phyloP scores from a whole-genome alignment of 2,113 vertebrate genomes.

The Bothrops jararaca region DNA sequence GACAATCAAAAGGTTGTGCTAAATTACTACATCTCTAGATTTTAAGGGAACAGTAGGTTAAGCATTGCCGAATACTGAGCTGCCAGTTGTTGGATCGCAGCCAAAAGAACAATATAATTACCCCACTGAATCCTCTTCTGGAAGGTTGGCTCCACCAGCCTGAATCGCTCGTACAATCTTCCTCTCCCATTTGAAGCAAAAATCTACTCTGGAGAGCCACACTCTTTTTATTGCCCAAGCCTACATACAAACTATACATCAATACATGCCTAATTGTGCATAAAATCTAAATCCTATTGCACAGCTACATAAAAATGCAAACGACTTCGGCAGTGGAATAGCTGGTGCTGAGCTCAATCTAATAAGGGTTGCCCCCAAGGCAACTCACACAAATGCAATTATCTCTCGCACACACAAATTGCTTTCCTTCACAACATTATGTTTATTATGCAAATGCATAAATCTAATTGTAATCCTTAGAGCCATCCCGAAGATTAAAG shows the following conservation, averaged over 20 bases:
- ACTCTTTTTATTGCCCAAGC: slow-evolving; percentile 51
- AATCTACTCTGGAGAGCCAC: slow-evolving; percentile 40
- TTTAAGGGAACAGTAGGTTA: not conserved
- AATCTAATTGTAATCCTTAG: slow-evolving; percentile 69
- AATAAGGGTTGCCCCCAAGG: slow-evolving; percentile 48
- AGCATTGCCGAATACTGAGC: not conserved
- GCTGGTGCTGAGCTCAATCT: slow-evolving; percentile 45
- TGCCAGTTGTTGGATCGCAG: slow-evolving; percentile 20
- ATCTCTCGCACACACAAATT: slow-evolving; percentile 54
- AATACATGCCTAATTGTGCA: slow-evolving; percentile 66
- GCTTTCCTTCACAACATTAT: slow-evolving; percentile 68
- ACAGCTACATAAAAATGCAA: slow-evolving; percentile 59
- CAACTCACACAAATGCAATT: slow-evolving; percentile 64
- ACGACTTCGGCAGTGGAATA: slow-evolving; percentile 44
- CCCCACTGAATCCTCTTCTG: not conserved
- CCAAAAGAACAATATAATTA: not conserved
- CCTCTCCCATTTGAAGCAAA: slow-evolving; percentile 34
- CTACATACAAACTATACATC: slow-evolving; percentile 58
- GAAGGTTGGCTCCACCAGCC: slow-evolving; percentile 17
- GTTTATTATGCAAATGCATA: slow-evolving; percentile 76
- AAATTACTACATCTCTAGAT: not conserved
- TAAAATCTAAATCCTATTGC: slow-evolving; percentile 67
- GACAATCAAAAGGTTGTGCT: not conserved
- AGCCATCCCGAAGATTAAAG: slow-evolving; percentile 69
- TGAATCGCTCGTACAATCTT: not conserved